Base-by-base conservation (phyloP, 2,888 invertebrate species). In the Parnassius glacialis region DNA sequence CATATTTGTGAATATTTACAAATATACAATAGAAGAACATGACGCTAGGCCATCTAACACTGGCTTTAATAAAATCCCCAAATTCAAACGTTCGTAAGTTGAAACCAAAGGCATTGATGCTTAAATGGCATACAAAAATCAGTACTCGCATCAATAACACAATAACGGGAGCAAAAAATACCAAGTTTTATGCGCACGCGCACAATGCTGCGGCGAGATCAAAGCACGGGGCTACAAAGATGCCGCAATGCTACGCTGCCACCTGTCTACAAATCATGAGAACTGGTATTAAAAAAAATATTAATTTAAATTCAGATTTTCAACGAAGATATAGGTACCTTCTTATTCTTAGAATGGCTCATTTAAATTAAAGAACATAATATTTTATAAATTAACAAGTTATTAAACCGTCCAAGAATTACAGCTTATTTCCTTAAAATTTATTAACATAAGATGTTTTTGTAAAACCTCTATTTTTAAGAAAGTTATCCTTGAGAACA, bases 221-320 rank as follows among this genome's bases (percentile, higher is more conserved):
- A 88, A 85, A 87, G 78, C 64, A 68, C 64, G 65, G 45, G 65
- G 55, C 67, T 74, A 76, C 81, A 87, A 85, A 88, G 83, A 79
- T 69, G 80, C 90, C 89, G 87, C 84, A 74, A 77, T 72, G 71
- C 83, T 76, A 80, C 81, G 79, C 81, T 83, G 83, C 87, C 90
- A 90, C 90, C 90, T 90, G 90, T 84, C 85, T 79, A 81, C 83
- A 83, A 86, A 87, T 84, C 88, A 87, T 88, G 89, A 84, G 89
- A 90, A 88, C 81, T 78, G 74, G 76, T 79, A 75, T 76, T 71
- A 79, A 78, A 77, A 67, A 59, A 55, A 52, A 48, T 51, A 63
- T 63, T 47, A 55, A 68, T 62, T 52, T 47, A 34, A 67, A 64
- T 59, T 66, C 45, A 60, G 62, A 58, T 61, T 62, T 59, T 41